Conservation (phyloP, 2,113 vertebrate genomes). For the Willisornis vidua region DNA sequence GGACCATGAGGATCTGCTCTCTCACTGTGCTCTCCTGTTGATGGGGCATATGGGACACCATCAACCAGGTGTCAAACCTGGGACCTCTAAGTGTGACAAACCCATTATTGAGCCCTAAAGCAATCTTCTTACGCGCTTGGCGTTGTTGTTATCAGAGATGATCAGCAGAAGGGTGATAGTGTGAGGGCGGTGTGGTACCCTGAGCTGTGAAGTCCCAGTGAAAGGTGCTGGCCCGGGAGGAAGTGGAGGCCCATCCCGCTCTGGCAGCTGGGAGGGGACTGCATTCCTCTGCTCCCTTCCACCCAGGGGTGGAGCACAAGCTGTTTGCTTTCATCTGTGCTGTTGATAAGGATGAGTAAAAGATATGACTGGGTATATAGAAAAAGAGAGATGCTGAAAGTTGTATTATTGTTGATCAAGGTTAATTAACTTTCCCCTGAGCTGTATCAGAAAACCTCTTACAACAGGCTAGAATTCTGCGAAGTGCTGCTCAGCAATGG, state of each 20-base stretch:
- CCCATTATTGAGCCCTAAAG: not conserved
- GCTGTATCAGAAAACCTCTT: not conserved
- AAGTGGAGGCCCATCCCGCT: not conserved
- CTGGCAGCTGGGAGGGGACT: not conserved
- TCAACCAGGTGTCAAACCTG: not conserved
- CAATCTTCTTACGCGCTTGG: not conserved
- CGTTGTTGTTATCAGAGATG: not conserved
- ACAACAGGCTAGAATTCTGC: not conserved
- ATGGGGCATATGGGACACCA: not conserved
- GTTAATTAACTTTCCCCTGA: not conserved
- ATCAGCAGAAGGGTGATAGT: not conserved
- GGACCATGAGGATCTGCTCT: too few species aligned
- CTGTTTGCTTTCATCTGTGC: not conserved
- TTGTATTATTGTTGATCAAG: not conserved
- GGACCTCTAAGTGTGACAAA: not conserved
- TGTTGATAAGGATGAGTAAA: not conserved
- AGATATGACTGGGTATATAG: accelerated
- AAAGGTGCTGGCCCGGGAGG: not conserved
- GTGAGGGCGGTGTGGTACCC: not conserved
- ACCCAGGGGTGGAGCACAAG: slow-evolving; percentile 24
- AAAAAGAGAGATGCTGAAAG: not conserved
- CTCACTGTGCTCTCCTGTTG: accelerated
- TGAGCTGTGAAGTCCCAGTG: not conserved
- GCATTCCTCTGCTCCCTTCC: not conserved
- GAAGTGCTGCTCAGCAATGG: not conserved